Percentiles rank a stretch among this genome's conserved stretches.
Conservation (phyloP, 2,888 invertebrate genomes). For the Zaprionus lineosus region DNA sequence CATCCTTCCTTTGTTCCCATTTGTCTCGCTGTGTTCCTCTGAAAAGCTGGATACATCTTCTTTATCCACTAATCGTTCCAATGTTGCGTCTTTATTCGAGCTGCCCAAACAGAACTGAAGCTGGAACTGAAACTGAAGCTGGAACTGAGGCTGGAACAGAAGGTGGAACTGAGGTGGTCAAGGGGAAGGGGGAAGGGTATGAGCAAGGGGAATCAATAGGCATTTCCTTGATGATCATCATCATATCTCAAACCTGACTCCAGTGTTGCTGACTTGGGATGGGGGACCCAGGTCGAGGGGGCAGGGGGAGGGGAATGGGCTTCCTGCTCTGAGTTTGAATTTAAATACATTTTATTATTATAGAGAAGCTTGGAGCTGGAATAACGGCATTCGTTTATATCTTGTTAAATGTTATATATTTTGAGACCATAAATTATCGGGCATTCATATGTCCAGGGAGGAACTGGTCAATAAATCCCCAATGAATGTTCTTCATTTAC, state of each 20-base stretch:
- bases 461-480: constrained; percentile 66
- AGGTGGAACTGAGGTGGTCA: no score
- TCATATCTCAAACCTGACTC: no score
- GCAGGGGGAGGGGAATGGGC: no score
- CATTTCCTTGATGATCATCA: constrained; percentile 22
- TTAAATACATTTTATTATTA: no score
- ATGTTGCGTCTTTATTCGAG: constrained; percentile 61
- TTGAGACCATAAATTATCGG: constrained; percentile 68
- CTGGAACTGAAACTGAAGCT: no score
- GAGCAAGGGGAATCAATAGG: no score
- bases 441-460: constrained; percentile 51
- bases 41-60: constrained; percentile 42
- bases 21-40: constrained; percentile 30
- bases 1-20: constrained; percentile 9
- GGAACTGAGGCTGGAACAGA: no score
- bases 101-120: constrained; percentile 31
- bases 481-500: constrained; percentile 74
- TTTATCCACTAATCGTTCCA: constrained; percentile 66
- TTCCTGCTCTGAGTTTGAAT: no score
- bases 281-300: no score
- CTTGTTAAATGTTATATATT: constrained; percentile 37
- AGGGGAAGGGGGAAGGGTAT: no score
- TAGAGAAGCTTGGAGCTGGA: no score
- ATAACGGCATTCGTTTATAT: constrained; percentile 33
- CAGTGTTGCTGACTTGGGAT: no score